Conservation (phyloP, 2,888 invertebrate species). For the Xestia rhomboidea region DNA sequence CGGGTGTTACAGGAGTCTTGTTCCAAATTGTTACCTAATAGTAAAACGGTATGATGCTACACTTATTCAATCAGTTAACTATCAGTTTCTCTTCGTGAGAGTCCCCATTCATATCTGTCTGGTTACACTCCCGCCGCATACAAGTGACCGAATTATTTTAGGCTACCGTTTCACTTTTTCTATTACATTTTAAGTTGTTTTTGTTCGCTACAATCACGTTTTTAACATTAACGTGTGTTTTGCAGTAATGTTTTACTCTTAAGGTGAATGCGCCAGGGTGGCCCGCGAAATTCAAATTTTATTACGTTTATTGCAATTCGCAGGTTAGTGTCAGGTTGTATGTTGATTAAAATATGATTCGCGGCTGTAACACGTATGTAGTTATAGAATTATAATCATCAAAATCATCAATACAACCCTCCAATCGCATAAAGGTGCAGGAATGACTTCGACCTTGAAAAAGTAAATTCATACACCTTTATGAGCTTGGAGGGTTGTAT, state of each 20-base stretch:
- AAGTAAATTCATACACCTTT: too few species aligned
- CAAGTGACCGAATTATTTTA: conserved; percentile 38
- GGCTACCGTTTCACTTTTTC: conserved; percentile 36
- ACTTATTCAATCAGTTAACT: conserved; percentile 20
- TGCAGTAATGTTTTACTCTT: not conserved
- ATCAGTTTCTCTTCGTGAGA: conserved; percentile 38
- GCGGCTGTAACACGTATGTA: too few species aligned
- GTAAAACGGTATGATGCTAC: conserved; percentile 16
- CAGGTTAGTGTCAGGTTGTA: too few species aligned
- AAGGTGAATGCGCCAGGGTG: too few species aligned
- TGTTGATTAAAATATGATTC: too few species aligned
- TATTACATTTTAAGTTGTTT: conserved; percentile 9
- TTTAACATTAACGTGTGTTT: conserved; percentile 5
- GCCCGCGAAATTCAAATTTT: too few species aligned
- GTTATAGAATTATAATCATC: too few species aligned
- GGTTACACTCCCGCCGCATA: conserved; percentile 17
- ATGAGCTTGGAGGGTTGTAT: too few species aligned
- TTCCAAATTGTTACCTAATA: conserved; percentile 6
- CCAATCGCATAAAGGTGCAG: too few species aligned
- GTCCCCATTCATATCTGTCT: conserved; percentile 46
- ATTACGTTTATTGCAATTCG: too few species aligned
- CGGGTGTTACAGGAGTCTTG: not conserved
- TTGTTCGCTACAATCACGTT: conserved; percentile 1
- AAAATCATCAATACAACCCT: too few species aligned
- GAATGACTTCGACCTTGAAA: too few species aligned